phyloP scores from a whole-genome alignment of 92 coral and sea anemone genomes.

The Palythoa grandis region DNA sequence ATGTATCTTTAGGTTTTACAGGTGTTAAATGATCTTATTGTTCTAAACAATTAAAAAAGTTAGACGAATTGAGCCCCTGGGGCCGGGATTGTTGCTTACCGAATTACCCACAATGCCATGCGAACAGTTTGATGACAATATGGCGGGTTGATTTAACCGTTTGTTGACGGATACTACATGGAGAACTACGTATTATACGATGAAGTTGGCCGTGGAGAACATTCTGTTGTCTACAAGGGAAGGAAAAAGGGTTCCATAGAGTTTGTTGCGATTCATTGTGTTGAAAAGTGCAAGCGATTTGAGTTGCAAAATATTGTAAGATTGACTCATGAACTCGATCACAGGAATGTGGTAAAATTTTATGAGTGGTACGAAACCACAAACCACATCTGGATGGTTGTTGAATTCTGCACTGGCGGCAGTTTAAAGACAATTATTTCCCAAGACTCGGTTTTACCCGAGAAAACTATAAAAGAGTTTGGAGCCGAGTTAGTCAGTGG shows the following conservation, averaged over 20 bases:
- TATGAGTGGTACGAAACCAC: conserved; percentile 99
- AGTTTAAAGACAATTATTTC: conserved; percentile 74
- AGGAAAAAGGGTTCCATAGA: conserved; percentile 96
- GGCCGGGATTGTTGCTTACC: not conserved
- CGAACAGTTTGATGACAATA: conserved; percentile 14
- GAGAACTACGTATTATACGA: conserved; percentile 97
- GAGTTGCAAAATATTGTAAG: conserved; percentile 94
- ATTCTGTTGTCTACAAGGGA: conserved; percentile 96
- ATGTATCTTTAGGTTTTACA: too few species aligned
- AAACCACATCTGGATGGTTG: conserved; percentile 99
- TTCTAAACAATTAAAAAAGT: too few species aligned
- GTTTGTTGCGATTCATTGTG: conserved; percentile 98
- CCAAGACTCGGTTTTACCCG: conserved; percentile 86
- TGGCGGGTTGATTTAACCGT: conserved; percentile 31
- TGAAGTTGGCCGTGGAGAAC: conserved; percentile 94
- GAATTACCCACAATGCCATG: conserved; percentile 31
- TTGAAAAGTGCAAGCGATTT: conserved; percentile 90
- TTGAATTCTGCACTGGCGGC: conserved; percentile 95
- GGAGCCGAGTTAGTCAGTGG: conserved; percentile 82
- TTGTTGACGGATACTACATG: conserved; percentile 55
- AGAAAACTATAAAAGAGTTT: conserved; percentile 78
- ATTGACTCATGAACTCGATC: conserved; percentile 93
- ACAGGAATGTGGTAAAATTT: conserved; percentile 86
- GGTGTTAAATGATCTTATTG: too few species aligned
- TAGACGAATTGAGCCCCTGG: too few species aligned